Evolutionary conservation across 2,888 invertebrate species (phyloP).

Genomic region (Eupithecia exiguata): DNA sequence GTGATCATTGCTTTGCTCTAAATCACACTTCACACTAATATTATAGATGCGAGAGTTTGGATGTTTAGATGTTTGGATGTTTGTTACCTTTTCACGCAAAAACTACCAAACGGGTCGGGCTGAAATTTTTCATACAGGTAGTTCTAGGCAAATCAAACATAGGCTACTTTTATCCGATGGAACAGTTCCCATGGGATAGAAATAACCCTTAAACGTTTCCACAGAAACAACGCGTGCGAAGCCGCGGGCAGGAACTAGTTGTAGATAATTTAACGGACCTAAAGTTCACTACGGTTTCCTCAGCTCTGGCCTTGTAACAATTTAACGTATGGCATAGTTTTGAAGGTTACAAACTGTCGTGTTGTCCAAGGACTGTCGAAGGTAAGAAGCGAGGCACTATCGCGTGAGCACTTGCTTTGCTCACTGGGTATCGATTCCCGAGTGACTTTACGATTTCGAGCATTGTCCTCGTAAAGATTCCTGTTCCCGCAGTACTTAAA

Average conservation of each 20-base stretch:
- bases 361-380: slow-evolving; percentile 51
- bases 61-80: too few relatives aligned
- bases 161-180: too few relatives aligned
- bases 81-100: too few relatives aligned
- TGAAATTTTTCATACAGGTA: too few relatives aligned
- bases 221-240: too few relatives aligned
- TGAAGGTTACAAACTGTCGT: slow-evolving; percentile 45
- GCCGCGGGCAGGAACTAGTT: not conserved
- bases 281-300: not conserved
- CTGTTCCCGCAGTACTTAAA: slow-evolving; percentile 50
- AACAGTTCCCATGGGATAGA: too few relatives aligned
- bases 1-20: too few relatives aligned
- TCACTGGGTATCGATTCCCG: slow-evolving; percentile 60
- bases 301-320: slow-evolving; percentile 6
- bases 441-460: slow-evolving; percentile 61
- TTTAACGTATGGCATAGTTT: slow-evolving; percentile 18
- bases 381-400: slow-evolving; percentile 46
- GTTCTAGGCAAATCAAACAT: too few relatives aligned
- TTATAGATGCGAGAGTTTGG: too few relatives aligned
- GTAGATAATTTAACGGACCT: not conserved
- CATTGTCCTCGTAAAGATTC: slow-evolving; percentile 60
- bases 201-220: too few relatives aligned
- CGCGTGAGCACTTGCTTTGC: slow-evolving; percentile 57
- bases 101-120: too few relatives aligned
- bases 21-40: too few relatives aligned